Base-by-base conservation (phyloP, 2,113 vertebrate genomes). In the Scatophagus argus region DNA sequence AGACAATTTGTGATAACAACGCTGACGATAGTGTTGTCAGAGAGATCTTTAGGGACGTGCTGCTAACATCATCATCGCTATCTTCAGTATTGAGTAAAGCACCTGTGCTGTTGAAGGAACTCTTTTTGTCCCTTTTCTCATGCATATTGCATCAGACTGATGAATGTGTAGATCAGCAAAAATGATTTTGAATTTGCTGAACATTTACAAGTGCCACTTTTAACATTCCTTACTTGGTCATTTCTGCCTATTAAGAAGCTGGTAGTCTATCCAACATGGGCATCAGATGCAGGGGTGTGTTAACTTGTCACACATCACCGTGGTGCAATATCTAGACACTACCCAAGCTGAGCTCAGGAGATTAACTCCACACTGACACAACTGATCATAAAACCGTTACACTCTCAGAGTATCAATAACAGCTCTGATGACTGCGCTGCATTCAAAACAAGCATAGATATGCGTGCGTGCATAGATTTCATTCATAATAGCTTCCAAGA, bases 361-460 rank as follows among this genome's bases (percentile, higher is more conserved):
- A 81, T 83, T 65, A 66, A 81, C 52, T 54, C 10, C 14, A 49
- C 17, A 19, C 52, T 55, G 87, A 86, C 83, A 90, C 83, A 59
- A 62, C 61, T 43, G 82, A 83, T 64, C 52, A 69, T 71, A 64
- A 79, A 84, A 70, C 13, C 25, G 41, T 60, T 54, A 44, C 23
- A 39, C 56, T 59, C 60, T 49, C 58, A 38, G 16, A 46, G 52
- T 60, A 47, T 63, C 65, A 51, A 55, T 54, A 69, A 46, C n/a
- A 68, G 13, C 77, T 61, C 17, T 52, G 63, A 81, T 60, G 49
- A 65, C 41, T 25, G 55, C 11, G 54, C 59, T 70, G 69, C 60
- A 52, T 65, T 65, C 43, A 73, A 13, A 61, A 62, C 19, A 41
- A 49, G 25, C 2, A 13, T 13, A 43, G 7, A 51, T n/a, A n/a